A percentile compares a stretch with the other conserved stretches of the same genome.
These are phyloP conservation scores for Mamestra brassicae DNA, from an alignment of 2,888 invertebrate genomes.

Conservation along the genomic window DNA sequence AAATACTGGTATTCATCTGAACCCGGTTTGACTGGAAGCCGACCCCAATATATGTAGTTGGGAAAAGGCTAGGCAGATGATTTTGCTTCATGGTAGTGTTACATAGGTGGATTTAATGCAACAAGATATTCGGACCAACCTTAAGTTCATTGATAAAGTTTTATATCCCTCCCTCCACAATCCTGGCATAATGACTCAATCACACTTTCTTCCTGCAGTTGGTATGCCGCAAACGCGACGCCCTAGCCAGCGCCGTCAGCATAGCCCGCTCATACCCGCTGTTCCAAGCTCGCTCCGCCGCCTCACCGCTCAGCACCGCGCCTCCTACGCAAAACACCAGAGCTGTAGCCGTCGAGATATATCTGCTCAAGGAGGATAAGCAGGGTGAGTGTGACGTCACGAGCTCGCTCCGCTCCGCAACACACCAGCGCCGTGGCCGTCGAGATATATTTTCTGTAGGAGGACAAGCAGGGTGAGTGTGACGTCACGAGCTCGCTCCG, in stretches of 20 bases:
- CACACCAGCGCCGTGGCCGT: too few species aligned
- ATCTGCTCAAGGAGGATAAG: constrained; percentile 74
- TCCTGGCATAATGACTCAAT: not conserved
- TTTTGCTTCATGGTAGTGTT: too few species aligned
- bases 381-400: constrained; percentile 68
- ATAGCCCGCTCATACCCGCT: constrained; percentile 95
- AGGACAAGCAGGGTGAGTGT: not conserved
- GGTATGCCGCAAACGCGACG: constrained; percentile 94
- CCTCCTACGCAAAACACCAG: constrained; percentile 67
- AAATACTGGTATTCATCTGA: too few species aligned
- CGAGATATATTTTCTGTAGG: too few species aligned
- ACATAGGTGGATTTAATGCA: too few species aligned
- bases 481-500: too few species aligned
- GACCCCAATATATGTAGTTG: too few species aligned
- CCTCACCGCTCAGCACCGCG: constrained; percentile 71
- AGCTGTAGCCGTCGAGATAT: constrained; percentile 79
- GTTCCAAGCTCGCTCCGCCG: constrained; percentile 88
- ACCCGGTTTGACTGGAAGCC: too few species aligned
- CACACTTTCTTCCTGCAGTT: constrained; percentile 84
- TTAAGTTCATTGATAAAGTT: too few species aligned
- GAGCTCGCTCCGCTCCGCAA: too few species aligned
- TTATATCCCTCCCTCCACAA: not conserved
- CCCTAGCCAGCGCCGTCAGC: constrained; percentile 95
- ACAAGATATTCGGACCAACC: too few species aligned
- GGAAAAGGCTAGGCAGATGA: too few species aligned